Evolutionary conservation across 2,797 vertebrate genomes (phyloP).

Genomic region (Coregonus sp.): DNA sequence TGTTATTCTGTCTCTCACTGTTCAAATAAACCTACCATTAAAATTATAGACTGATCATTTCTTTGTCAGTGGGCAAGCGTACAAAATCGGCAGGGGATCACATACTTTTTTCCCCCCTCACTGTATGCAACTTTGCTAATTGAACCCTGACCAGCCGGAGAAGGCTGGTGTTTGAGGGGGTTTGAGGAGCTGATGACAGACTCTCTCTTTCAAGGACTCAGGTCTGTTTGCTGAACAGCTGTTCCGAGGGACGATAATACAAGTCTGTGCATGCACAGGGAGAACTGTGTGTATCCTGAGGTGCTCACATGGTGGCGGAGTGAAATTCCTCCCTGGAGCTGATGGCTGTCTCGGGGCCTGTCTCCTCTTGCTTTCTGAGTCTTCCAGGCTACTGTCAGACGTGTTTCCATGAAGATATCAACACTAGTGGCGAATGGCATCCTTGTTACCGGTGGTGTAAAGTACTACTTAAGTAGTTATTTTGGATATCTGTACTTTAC

Average conservation of each 20-base stretch:
- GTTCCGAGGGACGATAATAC: constrained; percentile 77
- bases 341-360: constrained; percentile 72
- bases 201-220: constrained; percentile 53
- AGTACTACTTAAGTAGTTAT: too few relatives aligned
- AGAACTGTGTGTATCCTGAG: constrained; percentile 56
- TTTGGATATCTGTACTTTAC: too few relatives aligned
- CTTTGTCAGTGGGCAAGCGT: too few relatives aligned
- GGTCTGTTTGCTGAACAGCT: constrained; percentile 77
- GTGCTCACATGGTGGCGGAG: constrained; percentile 59
- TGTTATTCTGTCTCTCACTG: too few relatives aligned
- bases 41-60: too few relatives aligned
- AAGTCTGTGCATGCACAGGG: constrained; percentile 60
- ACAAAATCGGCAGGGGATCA: too few relatives aligned
- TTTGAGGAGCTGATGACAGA: constrained; percentile 74
- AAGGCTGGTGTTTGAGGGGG: constrained; percentile 51
- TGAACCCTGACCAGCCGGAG: constrained; percentile 58
- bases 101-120: constrained; percentile 22
- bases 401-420: constrained; percentile 62
- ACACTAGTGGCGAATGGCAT: constrained; percentile 49
- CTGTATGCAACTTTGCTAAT: constrained; percentile 66
- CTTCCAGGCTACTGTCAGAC: constrained; percentile 25
- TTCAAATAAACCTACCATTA: too few relatives aligned
- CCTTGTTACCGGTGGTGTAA: constrained; percentile 13
- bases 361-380: constrained; percentile 71
- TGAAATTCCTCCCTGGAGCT: constrained; percentile 71